Conservation (phyloP, 2,113 vertebrate species). For the Heterocephalus glaber region DNA sequence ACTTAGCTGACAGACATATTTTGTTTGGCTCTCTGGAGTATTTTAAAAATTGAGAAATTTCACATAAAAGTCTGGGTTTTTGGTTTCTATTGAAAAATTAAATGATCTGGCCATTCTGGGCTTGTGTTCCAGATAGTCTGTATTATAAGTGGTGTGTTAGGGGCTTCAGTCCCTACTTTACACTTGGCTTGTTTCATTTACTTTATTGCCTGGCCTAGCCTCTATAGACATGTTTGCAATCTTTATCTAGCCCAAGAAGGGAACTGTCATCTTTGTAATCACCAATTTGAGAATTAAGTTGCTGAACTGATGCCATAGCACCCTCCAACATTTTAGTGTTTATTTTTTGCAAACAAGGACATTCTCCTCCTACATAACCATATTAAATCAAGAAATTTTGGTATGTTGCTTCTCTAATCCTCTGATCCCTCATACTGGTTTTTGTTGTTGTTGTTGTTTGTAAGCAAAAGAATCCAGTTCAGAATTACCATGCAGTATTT, state of each 20-base stretch:
- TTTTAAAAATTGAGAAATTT: slow-evolving; percentile 70
- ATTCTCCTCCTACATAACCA: neutral
- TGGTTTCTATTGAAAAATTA: slow-evolving; percentile 61
- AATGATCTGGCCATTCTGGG: neutral
- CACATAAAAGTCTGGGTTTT: slow-evolving; percentile 59
- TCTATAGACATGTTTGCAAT: neutral
- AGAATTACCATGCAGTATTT: slow-evolving; percentile 17
- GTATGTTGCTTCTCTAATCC: neutral
- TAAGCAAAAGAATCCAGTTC: neutral
- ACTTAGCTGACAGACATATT: slow-evolving; percentile 67
- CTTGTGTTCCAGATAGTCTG: neutral
- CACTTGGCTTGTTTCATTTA: neutral
- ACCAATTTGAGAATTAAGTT: slow-evolving; percentile 38
- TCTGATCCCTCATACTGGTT: neutral
- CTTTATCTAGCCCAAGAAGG: neutral
- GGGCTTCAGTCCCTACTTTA: neutral
- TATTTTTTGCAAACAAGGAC: neutral
- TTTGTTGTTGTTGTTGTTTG: neutral
- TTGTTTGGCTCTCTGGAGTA: slow-evolving; percentile 66
- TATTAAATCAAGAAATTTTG: neutral
- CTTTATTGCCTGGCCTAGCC: neutral
- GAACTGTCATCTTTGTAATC: neutral
- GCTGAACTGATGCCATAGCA: neutral
- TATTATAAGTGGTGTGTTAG: neutral
- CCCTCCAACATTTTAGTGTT: neutral